A percentile compares a stretch with the other conserved stretches of the same genome.
Evolutionary conservation across 1,140 invertebrate species (phyloP).

Genomic region (Sycobia sp.): DNA sequence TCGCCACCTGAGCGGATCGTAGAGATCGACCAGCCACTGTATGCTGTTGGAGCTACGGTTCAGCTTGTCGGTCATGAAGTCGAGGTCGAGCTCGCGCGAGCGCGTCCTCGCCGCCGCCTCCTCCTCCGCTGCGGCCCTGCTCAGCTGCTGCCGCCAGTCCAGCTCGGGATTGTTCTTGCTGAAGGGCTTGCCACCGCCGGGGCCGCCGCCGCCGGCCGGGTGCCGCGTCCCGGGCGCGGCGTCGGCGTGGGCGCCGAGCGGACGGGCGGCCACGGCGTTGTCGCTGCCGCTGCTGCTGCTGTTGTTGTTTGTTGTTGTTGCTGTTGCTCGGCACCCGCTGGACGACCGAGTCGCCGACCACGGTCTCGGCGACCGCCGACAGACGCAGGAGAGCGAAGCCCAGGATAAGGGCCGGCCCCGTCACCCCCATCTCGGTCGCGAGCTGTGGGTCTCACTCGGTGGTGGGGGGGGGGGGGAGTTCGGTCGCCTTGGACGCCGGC

Average conservation of each 20-base stretch:
- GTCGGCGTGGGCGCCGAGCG: constrained; percentile 12
- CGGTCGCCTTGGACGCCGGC: too few species aligned
- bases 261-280: background rate
- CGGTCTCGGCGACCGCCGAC: too few species aligned
- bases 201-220: constrained; percentile 39
- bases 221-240: constrained; percentile 37
- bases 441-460: background rate
- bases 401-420: too few species aligned
- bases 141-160: constrained; percentile 54
- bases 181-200: constrained; percentile 37
- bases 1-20: constrained; percentile 71
- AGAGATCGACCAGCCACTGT: constrained; percentile 68
- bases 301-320: too few species aligned
- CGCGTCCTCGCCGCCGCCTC: constrained; percentile 30
- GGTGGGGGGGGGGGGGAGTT: too few species aligned
- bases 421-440: too few species aligned
- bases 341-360: constrained; percentile 53
- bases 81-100: constrained; percentile 47
- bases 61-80: constrained; percentile 53
- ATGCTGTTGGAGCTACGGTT: constrained; percentile 58
- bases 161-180: constrained; percentile 57
- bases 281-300: too few species aligned
- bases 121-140: constrained; percentile 41
- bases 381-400: too few species aligned
- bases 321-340: too few species aligned